A percentile compares a stretch with the other conserved stretches of the same genome.
Evolutionary conservation across 2,113 vertebrate genomes (phyloP).

Genomic region (Periophthalmodon schlosseri): DNA sequence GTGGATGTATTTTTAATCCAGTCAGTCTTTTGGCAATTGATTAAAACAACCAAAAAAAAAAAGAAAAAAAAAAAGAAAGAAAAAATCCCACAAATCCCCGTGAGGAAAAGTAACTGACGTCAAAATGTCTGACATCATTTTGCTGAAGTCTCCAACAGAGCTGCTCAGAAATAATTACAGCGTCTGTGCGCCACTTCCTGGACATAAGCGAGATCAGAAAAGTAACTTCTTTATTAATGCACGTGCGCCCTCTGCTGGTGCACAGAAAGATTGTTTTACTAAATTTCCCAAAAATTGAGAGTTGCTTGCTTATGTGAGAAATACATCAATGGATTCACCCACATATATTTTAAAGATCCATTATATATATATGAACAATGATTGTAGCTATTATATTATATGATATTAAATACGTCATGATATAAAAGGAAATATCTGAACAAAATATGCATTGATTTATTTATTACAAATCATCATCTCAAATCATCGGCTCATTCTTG

Average conservation of each 20-base stretch:
- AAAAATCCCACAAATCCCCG: neutral
- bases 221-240: neutral
- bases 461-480: neutral
- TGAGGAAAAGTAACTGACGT: constrained; percentile 6
- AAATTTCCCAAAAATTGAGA: neutral
- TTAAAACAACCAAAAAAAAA: too few relatives aligned
- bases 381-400: too few relatives aligned
- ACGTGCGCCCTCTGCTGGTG: constrained; percentile 23
- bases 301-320: too few relatives aligned
- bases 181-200: constrained; percentile 33
- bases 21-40: too few relatives aligned
- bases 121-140: constrained; percentile 20
- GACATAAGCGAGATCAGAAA: neutral
- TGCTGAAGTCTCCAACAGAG: neutral
- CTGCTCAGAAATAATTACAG: neutral
- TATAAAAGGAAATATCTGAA: too few relatives aligned
- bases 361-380: too few relatives aligned
- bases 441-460: too few relatives aligned
- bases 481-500: neutral
- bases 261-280: neutral
- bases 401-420: too few relatives aligned
- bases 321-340: too few relatives aligned
- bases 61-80: too few relatives aligned
- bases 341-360: too few relatives aligned
- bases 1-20: too few relatives aligned